These are phyloP conservation scores for Scomber japonicus DNA, from an alignment of 2,113 vertebrate species.

Conservation along the genomic window DNA sequence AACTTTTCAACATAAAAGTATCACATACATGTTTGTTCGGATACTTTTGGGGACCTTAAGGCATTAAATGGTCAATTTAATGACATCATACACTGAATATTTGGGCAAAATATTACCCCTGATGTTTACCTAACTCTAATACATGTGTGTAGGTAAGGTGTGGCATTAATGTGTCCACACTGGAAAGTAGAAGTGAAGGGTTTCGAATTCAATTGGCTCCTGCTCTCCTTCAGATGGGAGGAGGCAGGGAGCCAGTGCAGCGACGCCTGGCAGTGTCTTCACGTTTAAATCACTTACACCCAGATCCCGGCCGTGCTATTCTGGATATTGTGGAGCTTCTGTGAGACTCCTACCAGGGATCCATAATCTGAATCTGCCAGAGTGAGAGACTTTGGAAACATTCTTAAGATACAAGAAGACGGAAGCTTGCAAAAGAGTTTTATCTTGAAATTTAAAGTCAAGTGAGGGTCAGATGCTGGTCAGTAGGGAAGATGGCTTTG, in stretches of 20 bases:
- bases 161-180: neutral
- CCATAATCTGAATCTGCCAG: slow-evolving; percentile 6
- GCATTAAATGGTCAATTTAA: neutral
- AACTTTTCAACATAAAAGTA: neutral
- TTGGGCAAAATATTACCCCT: neutral
- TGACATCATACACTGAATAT: neutral
- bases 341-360: slow-evolving; percentile 19
- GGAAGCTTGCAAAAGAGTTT: neutral
- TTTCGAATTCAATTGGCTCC: slow-evolving; percentile 14
- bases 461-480: neutral
- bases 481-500: neutral
- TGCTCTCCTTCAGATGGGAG: slow-evolving; percentile 4
- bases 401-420: neutral
- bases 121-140: neutral
- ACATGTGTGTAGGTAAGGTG: neutral
- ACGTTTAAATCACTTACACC: slow-evolving; percentile 27
- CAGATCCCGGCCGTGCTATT: neutral
- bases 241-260: slow-evolving; percentile 14
- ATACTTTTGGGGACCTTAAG: neutral
- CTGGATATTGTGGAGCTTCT: slow-evolving; percentile 24
- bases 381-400: slow-evolving; percentile 18
- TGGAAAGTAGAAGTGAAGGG: slow-evolving; percentile 25
- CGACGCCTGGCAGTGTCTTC: slow-evolving; percentile 8
- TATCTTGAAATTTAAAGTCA: neutral
- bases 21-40: neutral